Conservation (phyloP, 2,113 vertebrate genomes). For the Piprites chloris region DNA sequence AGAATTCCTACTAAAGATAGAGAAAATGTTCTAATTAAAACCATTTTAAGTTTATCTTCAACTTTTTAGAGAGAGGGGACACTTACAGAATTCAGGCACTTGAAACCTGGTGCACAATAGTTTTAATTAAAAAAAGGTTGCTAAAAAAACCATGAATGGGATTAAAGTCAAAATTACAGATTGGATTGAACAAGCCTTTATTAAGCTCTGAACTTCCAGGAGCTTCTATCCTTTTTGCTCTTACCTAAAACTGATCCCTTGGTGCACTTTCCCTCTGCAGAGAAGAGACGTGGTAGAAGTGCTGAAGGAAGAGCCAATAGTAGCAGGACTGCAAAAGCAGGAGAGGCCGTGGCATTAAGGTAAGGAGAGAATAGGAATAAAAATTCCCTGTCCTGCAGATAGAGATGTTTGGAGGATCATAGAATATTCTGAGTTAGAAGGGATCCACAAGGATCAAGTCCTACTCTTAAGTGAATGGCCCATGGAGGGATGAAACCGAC, state of each 20-base stretch:
- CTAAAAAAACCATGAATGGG: not conserved
- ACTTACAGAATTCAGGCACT: not conserved
- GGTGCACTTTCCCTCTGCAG: not conserved
- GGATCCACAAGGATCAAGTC: not conserved
- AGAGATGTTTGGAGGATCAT: not conserved
- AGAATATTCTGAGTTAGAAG: not conserved
- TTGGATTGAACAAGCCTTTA: not conserved
- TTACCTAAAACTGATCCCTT: not conserved
- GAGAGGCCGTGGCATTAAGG: not conserved
- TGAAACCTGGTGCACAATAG: not conserved
- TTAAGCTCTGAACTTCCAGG: not conserved
- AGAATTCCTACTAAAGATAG: not conserved
- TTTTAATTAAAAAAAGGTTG: not conserved
- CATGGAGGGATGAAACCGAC: not conserved
- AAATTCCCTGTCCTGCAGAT: not conserved
- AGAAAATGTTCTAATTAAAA: not conserved
- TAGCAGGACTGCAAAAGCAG: not conserved
- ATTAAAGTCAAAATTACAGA: not conserved
- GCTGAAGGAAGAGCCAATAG: not conserved
- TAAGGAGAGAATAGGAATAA: not conserved
- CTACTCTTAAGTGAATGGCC: not conserved
- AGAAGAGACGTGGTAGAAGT: not conserved
- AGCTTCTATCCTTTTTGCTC: not conserved
- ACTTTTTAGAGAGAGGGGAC: not conserved
- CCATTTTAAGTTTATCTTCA: not conserved